A percentile compares a stretch with the other conserved stretches of the same genome.
These are phyloP conservation scores for Notolepis coatsorum DNA, from an alignment of 2,797 vertebrate species.

Conservation along the genomic window DNA sequence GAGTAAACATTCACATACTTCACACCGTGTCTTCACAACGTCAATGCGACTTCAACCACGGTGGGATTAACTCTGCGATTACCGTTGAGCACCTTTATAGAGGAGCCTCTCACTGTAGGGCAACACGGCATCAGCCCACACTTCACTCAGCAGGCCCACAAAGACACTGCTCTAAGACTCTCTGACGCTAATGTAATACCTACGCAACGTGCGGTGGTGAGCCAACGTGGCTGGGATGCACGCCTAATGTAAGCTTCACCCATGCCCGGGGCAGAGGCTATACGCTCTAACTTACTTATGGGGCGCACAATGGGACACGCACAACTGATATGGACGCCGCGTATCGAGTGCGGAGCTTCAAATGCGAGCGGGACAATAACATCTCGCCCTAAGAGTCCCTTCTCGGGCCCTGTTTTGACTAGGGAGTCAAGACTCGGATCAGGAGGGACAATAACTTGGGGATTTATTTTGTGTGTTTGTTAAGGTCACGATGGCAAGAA, in stretches of 20 bases:
- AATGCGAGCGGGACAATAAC: conserved; percentile 1
- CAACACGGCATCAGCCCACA: conserved; percentile 61
- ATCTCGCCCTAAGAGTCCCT: not conserved
- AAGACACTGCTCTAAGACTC: conserved; percentile 34
- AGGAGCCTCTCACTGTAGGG: conserved; percentile 68
- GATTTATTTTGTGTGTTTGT: not conserved
- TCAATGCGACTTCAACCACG: conserved; percentile 67
- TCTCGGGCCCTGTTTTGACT: not conserved
- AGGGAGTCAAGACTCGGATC: not conserved
- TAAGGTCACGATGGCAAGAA: no score
- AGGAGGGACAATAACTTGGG: not conserved
- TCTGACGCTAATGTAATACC: conserved; percentile 51
- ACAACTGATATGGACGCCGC: conserved; percentile 33
- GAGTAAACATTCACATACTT: conserved; percentile 66
- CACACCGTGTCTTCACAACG: conserved; percentile 57
- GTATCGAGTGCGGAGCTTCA: conserved; percentile 20
- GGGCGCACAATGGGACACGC: conserved; percentile 34
- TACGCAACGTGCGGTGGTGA: conserved; percentile 48
- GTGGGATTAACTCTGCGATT: conserved; percentile 69
- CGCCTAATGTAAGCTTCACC: conserved; percentile 57
- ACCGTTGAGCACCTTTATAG: conserved; percentile 56
- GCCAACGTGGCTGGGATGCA: conserved; percentile 55
- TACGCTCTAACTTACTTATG: conserved; percentile 47
- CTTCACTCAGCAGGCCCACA: conserved; percentile 62
- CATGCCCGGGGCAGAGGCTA: conserved; percentile 55